Percentiles rank a stretch among this genome's conserved stretches.
These are phyloP conservation scores for Cylindroiulus punctatus DNA, from an alignment of 2,888 invertebrate species.

Conservation along the genomic window DNA sequence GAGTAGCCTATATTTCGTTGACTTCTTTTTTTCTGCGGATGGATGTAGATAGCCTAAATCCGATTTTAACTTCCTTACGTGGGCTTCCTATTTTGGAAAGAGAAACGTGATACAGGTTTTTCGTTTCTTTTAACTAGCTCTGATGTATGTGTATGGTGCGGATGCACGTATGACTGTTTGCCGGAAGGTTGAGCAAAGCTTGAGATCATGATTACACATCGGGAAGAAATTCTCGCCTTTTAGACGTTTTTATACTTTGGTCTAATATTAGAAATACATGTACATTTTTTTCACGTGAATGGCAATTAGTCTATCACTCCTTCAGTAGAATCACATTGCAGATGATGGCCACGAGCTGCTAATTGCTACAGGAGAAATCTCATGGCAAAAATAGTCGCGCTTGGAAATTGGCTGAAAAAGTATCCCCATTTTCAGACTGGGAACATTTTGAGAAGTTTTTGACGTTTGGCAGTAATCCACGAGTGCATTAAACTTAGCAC, in stretches of 20 bases:
- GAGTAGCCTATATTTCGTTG: slow-evolving; percentile 42
- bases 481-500: not conserved
- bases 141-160: not conserved
- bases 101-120: slow-evolving; percentile 34
- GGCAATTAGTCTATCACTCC: not conserved
- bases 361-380: slow-evolving; percentile 26
- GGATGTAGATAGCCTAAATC: slow-evolving; percentile 45
- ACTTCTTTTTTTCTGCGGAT: slow-evolving; percentile 25
- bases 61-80: slow-evolving; percentile 47
- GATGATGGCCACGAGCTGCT: not conserved
- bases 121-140: not conserved
- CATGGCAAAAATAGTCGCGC: not conserved
- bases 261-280: not conserved
- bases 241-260: not conserved
- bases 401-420: not conserved
- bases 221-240: not conserved
- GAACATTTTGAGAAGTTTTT: not conserved
- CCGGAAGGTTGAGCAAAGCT: slow-evolving; percentile 35
- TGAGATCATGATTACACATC: slow-evolving; percentile 43
- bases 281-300: not conserved
- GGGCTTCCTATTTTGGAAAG: slow-evolving; percentile 34
- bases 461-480: not conserved
- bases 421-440: not conserved
- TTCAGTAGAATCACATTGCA: not conserved
- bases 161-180: slow-evolving; percentile 22